phyloP scores from a whole-genome alignment of 1,140 invertebrate genomes.

The Aphelinus certus region DNA sequence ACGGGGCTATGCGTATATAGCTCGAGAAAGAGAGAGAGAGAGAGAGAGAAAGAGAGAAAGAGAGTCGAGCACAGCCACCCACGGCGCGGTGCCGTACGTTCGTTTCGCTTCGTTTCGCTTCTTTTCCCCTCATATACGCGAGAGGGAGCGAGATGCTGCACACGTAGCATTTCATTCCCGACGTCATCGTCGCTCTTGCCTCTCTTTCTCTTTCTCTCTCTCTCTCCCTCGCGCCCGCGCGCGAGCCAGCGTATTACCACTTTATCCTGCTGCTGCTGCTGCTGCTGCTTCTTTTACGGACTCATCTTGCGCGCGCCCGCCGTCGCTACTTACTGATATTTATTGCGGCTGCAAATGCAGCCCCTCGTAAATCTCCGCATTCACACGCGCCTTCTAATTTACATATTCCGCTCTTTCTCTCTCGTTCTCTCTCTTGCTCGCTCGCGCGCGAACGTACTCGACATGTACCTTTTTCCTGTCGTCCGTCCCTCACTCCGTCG shows the following conservation, averaged over 20 bases:
- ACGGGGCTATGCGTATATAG: no score
- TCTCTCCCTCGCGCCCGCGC: neutral
- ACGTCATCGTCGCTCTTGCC: neutral
- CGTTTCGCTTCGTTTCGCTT: constrained; percentile 39
- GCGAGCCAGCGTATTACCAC: neutral
- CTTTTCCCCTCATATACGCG: constrained; percentile 25
- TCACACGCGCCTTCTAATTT: constrained; percentile 63
- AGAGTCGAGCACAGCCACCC: constrained; percentile 15
- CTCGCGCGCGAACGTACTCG: no score
- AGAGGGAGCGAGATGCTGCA: no score
- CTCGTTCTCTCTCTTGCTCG: neutral
- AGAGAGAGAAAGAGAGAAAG: neutral
- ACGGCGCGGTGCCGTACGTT: constrained; percentile 15
- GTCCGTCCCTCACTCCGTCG: no score
- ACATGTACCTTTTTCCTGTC: no score
- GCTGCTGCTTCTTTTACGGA: neutral
- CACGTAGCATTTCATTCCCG: neutral
- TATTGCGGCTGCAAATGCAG: constrained; percentile 60
- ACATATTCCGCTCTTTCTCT: constrained; percentile 50
- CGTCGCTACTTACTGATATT: constrained; percentile 63
- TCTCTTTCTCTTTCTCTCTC: no score
- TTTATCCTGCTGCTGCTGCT: neutral
- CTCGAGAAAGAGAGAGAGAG: neutral
- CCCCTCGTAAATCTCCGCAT: constrained; percentile 61
- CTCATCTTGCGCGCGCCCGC: constrained; percentile 11